These are phyloP conservation scores for Thecocarcelia acutangulata DNA, from an alignment of 2,888 invertebrate species.

Conservation along the genomic window DNA sequence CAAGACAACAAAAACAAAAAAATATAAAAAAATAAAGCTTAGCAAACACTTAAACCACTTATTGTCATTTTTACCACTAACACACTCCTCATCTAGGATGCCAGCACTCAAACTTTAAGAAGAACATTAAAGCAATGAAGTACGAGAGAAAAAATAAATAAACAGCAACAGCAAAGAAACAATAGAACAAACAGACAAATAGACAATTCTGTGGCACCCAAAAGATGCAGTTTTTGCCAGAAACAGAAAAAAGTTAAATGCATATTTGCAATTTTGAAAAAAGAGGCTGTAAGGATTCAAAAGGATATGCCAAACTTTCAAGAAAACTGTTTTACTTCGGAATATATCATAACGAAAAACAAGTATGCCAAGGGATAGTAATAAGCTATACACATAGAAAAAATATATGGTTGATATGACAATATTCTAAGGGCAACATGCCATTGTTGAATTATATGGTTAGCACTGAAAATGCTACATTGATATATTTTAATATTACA, in stretches of 20 bases:
- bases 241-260: neutral
- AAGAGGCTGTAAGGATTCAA: no score
- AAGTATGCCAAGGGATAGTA: no score
- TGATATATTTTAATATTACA: no score
- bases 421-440: no score
- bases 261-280: neutral
- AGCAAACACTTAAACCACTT: constrained; percentile 65
- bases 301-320: no score
- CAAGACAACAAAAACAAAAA: no score
- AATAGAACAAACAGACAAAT: neutral
- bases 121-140: neutral
- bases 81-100: constrained; percentile 53
- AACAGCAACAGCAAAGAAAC: constrained; percentile 15
- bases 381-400: no score
- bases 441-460: no score
- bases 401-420: no score
- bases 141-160: constrained; percentile 35
- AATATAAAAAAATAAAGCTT: constrained; percentile 43
- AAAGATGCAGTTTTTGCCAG: neutral
- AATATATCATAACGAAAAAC: no score
- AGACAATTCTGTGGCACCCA: neutral
- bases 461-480: no score
- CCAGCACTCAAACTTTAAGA: constrained; percentile 54
- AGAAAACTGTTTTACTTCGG: no score
- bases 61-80: constrained; percentile 66